These are phyloP conservation scores for Paracanthobrama guichenoti DNA, from an alignment of 2,113 vertebrate genomes.

Conservation along the genomic window DNA sequence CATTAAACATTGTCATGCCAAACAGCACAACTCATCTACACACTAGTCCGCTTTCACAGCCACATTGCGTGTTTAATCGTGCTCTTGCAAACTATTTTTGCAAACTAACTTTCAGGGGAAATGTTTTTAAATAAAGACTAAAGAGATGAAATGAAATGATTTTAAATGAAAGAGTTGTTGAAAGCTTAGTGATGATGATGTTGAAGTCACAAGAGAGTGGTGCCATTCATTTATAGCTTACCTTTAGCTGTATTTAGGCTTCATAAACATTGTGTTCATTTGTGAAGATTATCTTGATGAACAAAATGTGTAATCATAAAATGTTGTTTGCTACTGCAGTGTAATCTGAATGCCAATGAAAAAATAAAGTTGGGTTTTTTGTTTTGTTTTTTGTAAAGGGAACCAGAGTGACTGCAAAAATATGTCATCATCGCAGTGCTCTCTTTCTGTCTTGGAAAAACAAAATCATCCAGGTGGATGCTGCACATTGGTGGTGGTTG, in stretches of 20 bases:
- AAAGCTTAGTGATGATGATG: background rate
- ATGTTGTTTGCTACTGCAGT: no score
- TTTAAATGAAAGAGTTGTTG: background rate
- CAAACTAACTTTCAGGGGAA: background rate
- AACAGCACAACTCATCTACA: no score
- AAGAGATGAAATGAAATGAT: no score
- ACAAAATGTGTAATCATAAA: background rate
- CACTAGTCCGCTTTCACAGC: no score
- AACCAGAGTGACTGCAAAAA: background rate
- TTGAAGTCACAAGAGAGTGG: background rate
- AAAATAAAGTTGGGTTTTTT: no score
- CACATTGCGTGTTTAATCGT: no score
- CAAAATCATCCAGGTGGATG: no score
- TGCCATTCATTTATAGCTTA: background rate
- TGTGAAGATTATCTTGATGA: background rate
- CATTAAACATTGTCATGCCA: no score
- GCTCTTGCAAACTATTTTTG: no score
- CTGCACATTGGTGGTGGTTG: no score
- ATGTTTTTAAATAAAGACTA: background rate
- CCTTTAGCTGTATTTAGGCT: background rate
- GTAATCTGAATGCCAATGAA: no score
- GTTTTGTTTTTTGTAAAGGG: no score
- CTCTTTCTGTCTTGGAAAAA: background rate
- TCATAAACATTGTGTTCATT: background rate
- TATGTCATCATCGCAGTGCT: background rate